Evolutionary conservation across 1,140 invertebrate species (phyloP), one percentile per base, ranked within the genome.

Genomic region (Drosophila tsacasi): DNA sequence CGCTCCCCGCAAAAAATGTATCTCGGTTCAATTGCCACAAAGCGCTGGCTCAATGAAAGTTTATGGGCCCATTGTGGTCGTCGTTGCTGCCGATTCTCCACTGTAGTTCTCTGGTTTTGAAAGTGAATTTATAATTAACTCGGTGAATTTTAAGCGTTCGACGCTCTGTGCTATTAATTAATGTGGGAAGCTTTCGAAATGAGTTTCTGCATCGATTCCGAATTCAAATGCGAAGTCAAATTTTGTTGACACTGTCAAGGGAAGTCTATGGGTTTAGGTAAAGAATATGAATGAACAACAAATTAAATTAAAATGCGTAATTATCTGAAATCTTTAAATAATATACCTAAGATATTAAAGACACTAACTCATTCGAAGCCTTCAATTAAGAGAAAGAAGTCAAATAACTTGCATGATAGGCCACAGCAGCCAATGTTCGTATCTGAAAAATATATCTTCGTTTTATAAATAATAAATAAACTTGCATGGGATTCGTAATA

Each of bases 41-140:
- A 66, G 66, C 63, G 54, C 21, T 62, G 67, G 23, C 82, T 83
- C 84, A 87, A 84, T 84, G 77, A 90, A 89, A 85, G 77, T 89
- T 85, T 79, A 90, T 76, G 64, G 50, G 35, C 52, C 78, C 78
- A 59, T 79, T 65, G 57, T 54, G 72, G 55, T 35, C 42, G 39
- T 46, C 30, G 46, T 62, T 17, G 50, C 44, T 49, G 30, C 21
- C 54, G 57, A 52, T 60, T 52, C 62, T 50, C 44, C 12, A 62
- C 27, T 72, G 15, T 47, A 39, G 39, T 59, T 76, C 66, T 52
- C 30, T 47, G 76, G 57, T 47, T 89, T 69, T 69, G 79, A 89
- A 89, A 89, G 85, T 85, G 86, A 89, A 89, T 89, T 90, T 61
- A 85, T 90, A 90, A 89, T 89, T 79, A 79, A 80, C 78, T 66